Evolutionary conservation across 2,113 vertebrate species (phyloP).

Genomic region (Coracopsis vasa): DNA sequence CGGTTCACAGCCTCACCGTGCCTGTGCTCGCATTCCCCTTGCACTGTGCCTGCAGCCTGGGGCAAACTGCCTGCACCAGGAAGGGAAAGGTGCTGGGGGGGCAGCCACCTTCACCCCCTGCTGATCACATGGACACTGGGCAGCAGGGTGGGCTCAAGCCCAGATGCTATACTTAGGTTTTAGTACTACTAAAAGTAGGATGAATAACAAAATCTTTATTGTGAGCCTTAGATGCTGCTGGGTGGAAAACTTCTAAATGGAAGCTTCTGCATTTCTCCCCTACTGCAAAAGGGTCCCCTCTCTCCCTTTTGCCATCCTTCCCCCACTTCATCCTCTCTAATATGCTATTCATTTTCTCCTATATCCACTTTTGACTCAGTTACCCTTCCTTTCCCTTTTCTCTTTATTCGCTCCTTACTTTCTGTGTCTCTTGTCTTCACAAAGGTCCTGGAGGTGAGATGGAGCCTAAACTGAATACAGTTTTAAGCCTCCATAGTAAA

Average conservation of each 20-base stretch:
- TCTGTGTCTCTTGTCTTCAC: not conserved
- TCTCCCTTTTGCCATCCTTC: not conserved
- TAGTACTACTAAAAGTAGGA: not conserved
- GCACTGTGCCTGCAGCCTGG: not conserved
- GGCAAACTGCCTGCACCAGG: rapidly evolving
- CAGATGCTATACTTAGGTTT: not conserved
- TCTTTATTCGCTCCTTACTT: not conserved
- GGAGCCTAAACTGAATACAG: not conserved
- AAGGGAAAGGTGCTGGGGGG: not conserved
- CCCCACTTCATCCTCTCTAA: not conserved
- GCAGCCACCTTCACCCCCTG: not conserved
- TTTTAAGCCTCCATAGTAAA: not conserved
- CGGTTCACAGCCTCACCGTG: not conserved
- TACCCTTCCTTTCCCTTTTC: not conserved
- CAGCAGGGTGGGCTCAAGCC: not conserved
- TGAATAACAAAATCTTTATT: not conserved
- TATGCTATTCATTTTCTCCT: not conserved
- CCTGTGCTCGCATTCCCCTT: rapidly evolving
- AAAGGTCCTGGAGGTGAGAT: not conserved
- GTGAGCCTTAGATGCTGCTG: not conserved
- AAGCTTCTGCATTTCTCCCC: not conserved
- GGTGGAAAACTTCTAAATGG: not conserved
- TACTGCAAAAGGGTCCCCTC: not conserved
- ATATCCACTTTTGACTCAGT: not conserved
- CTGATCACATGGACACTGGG: not conserved